These are phyloP conservation scores for Eupithecia subumbrata DNA, from an alignment of 2,888 invertebrate genomes.

Conservation along the genomic window DNA sequence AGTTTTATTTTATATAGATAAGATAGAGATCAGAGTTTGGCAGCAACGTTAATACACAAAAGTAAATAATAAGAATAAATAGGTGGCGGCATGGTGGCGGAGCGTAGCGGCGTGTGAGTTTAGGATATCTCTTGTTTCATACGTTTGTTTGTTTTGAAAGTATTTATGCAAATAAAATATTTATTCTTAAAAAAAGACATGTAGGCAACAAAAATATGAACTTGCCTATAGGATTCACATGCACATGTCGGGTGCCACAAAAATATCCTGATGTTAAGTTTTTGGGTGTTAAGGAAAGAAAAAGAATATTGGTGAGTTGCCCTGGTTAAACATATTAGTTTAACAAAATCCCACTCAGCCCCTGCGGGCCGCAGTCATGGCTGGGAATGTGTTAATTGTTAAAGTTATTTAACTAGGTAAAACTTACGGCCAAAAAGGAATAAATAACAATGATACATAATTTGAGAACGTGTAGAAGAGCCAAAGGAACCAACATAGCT, in stretches of 20 bases:
- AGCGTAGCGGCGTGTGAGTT: too few species aligned
- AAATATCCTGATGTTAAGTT: conserved; percentile 96
- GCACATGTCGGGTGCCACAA: conserved; percentile 90
- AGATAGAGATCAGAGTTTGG: too few species aligned
- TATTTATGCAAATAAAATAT: too few species aligned
- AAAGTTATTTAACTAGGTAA: neutral
- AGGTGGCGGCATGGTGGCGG: too few species aligned
- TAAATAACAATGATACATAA: neutral
- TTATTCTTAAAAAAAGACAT: too few species aligned
- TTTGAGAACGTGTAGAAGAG: too few species aligned
- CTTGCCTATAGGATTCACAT: conserved; percentile 98
- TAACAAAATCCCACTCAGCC: neutral
- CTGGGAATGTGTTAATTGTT: neutral
- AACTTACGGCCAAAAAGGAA: neutral
- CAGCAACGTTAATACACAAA: too few species aligned
- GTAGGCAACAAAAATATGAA: conserved; percentile 7
- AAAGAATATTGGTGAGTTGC: conserved; percentile 91
- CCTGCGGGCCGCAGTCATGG: neutral
- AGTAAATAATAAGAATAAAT: too few species aligned
- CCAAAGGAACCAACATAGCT: too few species aligned
- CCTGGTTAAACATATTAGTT: neutral
- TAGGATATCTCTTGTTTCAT: too few species aligned
- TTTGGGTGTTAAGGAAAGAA: conserved; percentile 95
- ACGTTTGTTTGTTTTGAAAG: too few species aligned
- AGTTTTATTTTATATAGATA: too few species aligned